phyloP scores from a whole-genome alignment of 2,113 vertebrate species.

The Perca schrenkii region DNA sequence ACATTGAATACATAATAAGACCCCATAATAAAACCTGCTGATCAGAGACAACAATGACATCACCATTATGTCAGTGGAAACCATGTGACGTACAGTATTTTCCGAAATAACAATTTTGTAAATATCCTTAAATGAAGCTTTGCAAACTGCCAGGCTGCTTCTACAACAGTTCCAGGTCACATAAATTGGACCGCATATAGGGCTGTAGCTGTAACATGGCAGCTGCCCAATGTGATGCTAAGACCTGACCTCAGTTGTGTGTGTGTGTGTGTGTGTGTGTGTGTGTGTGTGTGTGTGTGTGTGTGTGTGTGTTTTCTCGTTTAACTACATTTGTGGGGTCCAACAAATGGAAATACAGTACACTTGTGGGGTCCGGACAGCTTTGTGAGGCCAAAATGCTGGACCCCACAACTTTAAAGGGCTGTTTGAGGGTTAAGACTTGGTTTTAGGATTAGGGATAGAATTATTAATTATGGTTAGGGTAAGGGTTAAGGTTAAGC shows the following conservation, averaged over 20 bases:
- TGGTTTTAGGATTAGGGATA: no score
- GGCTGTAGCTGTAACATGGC: background rate
- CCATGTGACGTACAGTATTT: background rate
- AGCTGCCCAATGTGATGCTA: constrained; percentile 6
- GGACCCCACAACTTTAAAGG: no score
- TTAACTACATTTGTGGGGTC: no score
- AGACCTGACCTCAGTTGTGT: constrained; percentile 5
- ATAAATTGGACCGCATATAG: background rate
- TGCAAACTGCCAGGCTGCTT: background rate
- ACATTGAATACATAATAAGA: no score
- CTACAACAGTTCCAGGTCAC: background rate
- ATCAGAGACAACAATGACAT: background rate
- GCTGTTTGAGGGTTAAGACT: no score
- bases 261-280: constrained; percentile 1
- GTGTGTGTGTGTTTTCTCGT: background rate
- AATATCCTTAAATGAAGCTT: background rate
- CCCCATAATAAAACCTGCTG: background rate
- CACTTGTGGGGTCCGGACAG: no score
- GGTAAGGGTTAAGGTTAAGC: no score
- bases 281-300: background rate
- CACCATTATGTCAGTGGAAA: background rate
- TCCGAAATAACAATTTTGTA: background rate
- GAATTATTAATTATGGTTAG: no score
- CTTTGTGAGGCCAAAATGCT: no score
- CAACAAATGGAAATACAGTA: no score